phyloP scores from a whole-genome alignment of 2,888 invertebrate species.

The Lepidocyrtinus sp. region DNA sequence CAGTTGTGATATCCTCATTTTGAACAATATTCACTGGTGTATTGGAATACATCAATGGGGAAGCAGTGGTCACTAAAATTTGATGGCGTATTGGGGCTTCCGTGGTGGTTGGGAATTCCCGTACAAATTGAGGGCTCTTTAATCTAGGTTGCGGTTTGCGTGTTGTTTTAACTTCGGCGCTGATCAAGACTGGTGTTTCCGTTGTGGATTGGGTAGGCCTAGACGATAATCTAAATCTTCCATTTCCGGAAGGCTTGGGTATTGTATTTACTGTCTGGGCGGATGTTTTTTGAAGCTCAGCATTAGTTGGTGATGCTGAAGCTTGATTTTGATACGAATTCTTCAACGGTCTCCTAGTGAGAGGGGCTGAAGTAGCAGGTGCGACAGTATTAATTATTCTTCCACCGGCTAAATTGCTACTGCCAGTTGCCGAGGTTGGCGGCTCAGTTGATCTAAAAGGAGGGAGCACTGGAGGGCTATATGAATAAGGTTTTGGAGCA shows the following conservation, averaged over 20 bases:
- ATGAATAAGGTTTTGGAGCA: constrained; percentile 4
- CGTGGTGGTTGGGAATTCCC: constrained; percentile 23
- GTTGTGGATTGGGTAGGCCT: neutral
- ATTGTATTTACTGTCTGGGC: neutral
- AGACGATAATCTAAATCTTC: neutral
- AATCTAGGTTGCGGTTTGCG: constrained; percentile 43
- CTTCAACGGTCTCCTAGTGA: neutral
- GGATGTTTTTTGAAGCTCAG: neutral
- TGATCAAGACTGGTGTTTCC: too few species aligned
- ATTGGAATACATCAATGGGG: neutral
- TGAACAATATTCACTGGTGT: neutral
- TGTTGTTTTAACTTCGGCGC: neutral
- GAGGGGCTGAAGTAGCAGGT: neutral
- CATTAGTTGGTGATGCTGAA: too few species aligned
- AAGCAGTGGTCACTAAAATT: neutral
- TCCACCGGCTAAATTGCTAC: too few species aligned
- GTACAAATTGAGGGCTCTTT: constrained; percentile 20
- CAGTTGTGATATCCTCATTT: neutral
- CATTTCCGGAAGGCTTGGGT: neutral
- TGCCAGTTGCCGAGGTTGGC: neutral
- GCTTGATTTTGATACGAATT: constrained; percentile 1
- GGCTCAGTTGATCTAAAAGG: neutral
- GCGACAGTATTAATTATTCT: too few species aligned
- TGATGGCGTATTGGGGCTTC: constrained; percentile 24
- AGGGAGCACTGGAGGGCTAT: constrained; percentile 11